Evolutionary conservation across 2,888 invertebrate genomes (phyloP).

Genomic region (Iphiclides podalirius): DNA sequence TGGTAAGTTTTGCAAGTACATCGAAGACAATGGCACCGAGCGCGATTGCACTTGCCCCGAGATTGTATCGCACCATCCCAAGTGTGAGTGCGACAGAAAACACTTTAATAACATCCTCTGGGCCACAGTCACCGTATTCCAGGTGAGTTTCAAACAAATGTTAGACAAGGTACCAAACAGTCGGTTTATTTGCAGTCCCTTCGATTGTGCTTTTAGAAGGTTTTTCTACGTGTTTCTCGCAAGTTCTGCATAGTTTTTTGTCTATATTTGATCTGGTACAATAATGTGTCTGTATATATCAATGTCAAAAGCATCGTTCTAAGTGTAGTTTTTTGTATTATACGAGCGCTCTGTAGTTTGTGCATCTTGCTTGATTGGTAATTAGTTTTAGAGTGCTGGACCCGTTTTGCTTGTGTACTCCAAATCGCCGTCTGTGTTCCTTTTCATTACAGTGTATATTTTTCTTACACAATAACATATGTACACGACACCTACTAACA

Average conservation of each 20-base stretch:
- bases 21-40: conserved; percentile 89
- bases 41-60: conserved; percentile 96
- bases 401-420: conserved; percentile 75
- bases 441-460: conserved; percentile 59
- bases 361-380: conserved; percentile 67
- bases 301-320: conserved; percentile 29
- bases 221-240: conserved; percentile 69
- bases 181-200: conserved; percentile 75
- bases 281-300: conserved; percentile 7
- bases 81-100: conserved; percentile 98
- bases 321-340: conserved; percentile 43
- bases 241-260: conserved; percentile 19
- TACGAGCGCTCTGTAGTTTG: conserved; percentile 68
- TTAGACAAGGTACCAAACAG: conserved; percentile 60
- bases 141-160: conserved; percentile 85
- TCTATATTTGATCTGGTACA: background rate
- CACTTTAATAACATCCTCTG: conserved; percentile 99
- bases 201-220: conserved; percentile 57
- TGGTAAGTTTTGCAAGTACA: conserved; percentile 99
- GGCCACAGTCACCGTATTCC: conserved; percentile 98
- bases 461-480: conserved; percentile 66
- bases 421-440: conserved; percentile 70
- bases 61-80: conserved; percentile 92
- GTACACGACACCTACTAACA: conserved; percentile 64
- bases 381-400: conserved; percentile 54